These are phyloP conservation scores for Sander vitreus DNA, from an alignment of 2,113 vertebrate genomes.

Conservation along the genomic window DNA sequence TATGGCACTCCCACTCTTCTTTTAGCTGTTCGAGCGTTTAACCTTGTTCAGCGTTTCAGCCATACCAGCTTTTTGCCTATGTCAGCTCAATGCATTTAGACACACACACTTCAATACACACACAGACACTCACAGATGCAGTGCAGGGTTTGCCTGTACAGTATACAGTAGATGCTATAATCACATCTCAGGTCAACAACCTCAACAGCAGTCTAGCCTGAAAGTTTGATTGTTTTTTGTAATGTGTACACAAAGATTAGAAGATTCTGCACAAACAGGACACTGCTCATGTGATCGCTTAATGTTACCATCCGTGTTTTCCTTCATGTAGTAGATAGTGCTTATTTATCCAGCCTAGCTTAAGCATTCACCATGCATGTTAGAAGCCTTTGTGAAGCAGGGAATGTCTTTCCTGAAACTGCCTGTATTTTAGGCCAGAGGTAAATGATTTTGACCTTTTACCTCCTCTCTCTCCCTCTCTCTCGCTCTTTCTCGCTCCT, in stretches of 20 bases:
- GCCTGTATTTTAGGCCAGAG: not conserved
- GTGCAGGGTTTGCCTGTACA: not conserved
- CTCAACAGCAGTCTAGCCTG: slow-evolving; percentile 12
- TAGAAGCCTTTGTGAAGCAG: not conserved
- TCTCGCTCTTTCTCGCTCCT: slow-evolving; percentile 40
- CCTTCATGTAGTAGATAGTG: not conserved
- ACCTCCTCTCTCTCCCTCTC: slow-evolving; percentile 56
- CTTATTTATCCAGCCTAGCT: not conserved
- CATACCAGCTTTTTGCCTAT: not conserved
- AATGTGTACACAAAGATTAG: slow-evolving; percentile 2
- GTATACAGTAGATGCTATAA: not conserved
- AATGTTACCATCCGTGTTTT: not conserved
- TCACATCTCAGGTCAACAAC: slow-evolving; percentile 2
- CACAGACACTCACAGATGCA: not conserved
- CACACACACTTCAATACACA: not conserved
- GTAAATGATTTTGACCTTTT: slow-evolving; percentile 64
- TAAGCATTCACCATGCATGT: not conserved
- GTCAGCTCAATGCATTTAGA: slow-evolving; percentile 7
- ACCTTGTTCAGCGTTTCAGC: not conserved
- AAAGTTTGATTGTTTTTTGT: slow-evolving; percentile 25
- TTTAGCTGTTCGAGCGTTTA: not conserved
- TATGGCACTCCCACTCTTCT: not conserved
- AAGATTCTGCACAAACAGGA: slow-evolving; percentile 3
- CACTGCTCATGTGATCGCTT: not conserved
- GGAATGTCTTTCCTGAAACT: not conserved